Evolutionary conservation across 2,888 invertebrate genomes (phyloP).

Genomic region (Dolichopus griseipennis): DNA sequence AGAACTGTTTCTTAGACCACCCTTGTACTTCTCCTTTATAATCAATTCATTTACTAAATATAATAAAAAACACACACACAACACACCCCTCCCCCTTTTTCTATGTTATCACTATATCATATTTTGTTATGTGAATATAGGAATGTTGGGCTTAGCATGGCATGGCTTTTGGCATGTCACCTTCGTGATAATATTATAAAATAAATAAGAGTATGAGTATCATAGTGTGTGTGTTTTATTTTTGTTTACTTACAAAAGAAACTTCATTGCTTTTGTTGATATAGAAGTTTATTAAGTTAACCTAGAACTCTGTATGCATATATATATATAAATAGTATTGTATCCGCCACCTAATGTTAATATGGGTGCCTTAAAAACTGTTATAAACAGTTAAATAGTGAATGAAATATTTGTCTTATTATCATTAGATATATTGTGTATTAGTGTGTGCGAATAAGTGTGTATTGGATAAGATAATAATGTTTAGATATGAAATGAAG

Average conservation of each 20-base stretch:
- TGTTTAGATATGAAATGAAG: too few relatives aligned
- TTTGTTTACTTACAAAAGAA: background rate
- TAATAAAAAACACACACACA: too few relatives aligned
- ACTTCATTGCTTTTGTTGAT: background rate
- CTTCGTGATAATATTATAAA: background rate
- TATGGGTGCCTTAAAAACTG: background rate
- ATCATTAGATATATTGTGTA: too few relatives aligned
- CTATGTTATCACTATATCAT: too few relatives aligned
- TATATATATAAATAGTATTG: background rate
- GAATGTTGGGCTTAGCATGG: too few relatives aligned
- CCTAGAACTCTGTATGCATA: background rate
- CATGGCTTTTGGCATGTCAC: background rate
- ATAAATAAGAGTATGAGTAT: background rate
- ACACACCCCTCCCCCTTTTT: too few relatives aligned
- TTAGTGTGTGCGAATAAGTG: too few relatives aligned
- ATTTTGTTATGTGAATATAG: too few relatives aligned
- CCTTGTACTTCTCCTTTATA: too few relatives aligned
- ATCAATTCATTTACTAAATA: too few relatives aligned
- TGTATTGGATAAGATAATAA: too few relatives aligned
- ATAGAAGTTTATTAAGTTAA: background rate
- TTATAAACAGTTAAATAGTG: background rate
- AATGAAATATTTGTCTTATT: background rate
- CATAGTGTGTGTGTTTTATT: background rate
- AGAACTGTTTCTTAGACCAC: too few relatives aligned
- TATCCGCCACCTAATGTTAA: background rate